phyloP scores from a whole-genome alignment of 2,113 vertebrate species.

The Cheilinus undulatus region DNA sequence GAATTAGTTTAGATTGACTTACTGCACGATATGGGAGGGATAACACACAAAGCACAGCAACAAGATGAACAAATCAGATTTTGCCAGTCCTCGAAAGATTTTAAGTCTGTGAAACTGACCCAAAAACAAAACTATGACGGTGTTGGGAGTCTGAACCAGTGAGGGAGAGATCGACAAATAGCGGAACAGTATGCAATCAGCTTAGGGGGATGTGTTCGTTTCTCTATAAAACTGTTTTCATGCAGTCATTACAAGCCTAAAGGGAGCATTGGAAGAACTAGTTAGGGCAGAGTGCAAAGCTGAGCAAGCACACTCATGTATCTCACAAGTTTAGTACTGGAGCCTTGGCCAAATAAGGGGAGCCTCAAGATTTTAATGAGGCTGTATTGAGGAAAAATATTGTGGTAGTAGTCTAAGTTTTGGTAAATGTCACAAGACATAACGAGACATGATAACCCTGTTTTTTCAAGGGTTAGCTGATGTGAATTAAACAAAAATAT shows the following conservation, averaged over 20 bases:
- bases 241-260: neutral
- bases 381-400: too few species aligned
- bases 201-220: neutral
- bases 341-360: too few species aligned
- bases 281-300: neutral
- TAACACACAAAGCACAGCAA: neutral
- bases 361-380: too few species aligned
- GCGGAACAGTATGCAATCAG: neutral
- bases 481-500: too few species aligned
- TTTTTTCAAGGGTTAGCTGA: too few species aligned
- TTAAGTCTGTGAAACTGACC: constrained; percentile 21
- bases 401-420: too few species aligned
- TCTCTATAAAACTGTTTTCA: constrained; percentile 11
- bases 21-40: neutral
- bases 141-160: neutral
- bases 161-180: neutral
- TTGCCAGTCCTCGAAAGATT: neutral
- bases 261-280: neutral
- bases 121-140: neutral
- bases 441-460: too few species aligned
- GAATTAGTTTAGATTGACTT: constrained; percentile 50
- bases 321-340: too few species aligned
- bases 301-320: too few species aligned
- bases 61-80: constrained; percentile 2
- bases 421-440: too few species aligned